Percentiles rank a stretch among this genome's conserved stretches.
These are phyloP conservation scores for Acrocephalus kingi DNA, from an alignment of 2,113 vertebrate genomes.

Conservation along the genomic window DNA sequence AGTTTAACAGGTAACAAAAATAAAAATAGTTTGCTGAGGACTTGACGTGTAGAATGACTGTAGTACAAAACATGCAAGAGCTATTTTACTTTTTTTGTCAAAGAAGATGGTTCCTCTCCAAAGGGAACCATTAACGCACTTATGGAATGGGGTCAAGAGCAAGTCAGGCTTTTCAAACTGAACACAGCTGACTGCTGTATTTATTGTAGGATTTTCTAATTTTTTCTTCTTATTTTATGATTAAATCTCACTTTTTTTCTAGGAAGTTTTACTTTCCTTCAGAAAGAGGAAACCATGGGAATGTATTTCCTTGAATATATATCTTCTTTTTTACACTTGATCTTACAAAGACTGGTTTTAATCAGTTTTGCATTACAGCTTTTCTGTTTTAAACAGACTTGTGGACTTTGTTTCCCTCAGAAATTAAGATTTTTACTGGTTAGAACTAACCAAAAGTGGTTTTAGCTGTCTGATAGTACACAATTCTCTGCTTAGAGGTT, in stretches of 20 bases:
- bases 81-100: background rate
- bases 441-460: background rate
- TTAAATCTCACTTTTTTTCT: background rate
- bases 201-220: background rate
- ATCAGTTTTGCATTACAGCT: background rate
- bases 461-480: background rate
- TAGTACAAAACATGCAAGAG: background rate
- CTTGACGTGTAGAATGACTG: background rate
- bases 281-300: background rate
- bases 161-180: background rate
- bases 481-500: background rate
- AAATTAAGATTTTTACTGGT: background rate
- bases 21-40: background rate
- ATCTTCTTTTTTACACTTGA: background rate
- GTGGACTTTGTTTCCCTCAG: background rate
- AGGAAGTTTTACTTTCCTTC: background rate
- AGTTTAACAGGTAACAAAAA: background rate
- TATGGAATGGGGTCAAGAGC: background rate
- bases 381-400: background rate
- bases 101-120: background rate
- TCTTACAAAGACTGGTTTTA: background rate
- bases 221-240: background rate
- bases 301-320: background rate
- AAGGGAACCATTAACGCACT: background rate
- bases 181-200: background rate